A percentile compares a stretch with the other conserved stretches of the same genome.
Evolutionary conservation across 2,113 vertebrate genomes (phyloP).

Genomic region (Chauna torquata): DNA sequence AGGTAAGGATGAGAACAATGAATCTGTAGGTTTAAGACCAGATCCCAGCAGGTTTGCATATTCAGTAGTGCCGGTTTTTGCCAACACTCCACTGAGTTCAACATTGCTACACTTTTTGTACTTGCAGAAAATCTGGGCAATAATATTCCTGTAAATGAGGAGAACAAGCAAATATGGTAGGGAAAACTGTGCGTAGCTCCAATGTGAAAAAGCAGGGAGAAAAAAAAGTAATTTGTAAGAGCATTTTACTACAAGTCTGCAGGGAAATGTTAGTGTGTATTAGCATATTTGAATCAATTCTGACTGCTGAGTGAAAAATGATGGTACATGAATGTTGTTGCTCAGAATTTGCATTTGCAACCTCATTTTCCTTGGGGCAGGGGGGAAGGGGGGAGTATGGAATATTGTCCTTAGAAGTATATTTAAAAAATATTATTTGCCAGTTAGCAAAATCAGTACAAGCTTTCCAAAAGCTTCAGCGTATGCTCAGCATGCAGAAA

Average conservation of each 20-base stretch:
- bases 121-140: background rate
- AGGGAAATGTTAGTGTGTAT: background rate
- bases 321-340: background rate
- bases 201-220: accelerated
- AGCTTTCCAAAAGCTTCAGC: background rate
- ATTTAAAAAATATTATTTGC: background rate
- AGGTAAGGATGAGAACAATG: background rate
- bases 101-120: background rate
- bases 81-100: background rate
- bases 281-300: background rate
- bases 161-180: background rate
- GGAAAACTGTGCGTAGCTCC: background rate
- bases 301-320: background rate
- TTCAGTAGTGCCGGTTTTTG: background rate
- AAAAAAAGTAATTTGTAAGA: constrained; percentile 13
- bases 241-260: background rate
- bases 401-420: background rate
- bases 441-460: background rate
- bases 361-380: background rate
- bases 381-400: too few relatives aligned
- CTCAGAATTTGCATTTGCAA: background rate
- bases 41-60: background rate
- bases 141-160: background rate
- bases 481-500: background rate
- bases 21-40: background rate